Evolutionary conservation across 2,888 invertebrate species (phyloP).

Genomic region (Metellina segmentata): DNA sequence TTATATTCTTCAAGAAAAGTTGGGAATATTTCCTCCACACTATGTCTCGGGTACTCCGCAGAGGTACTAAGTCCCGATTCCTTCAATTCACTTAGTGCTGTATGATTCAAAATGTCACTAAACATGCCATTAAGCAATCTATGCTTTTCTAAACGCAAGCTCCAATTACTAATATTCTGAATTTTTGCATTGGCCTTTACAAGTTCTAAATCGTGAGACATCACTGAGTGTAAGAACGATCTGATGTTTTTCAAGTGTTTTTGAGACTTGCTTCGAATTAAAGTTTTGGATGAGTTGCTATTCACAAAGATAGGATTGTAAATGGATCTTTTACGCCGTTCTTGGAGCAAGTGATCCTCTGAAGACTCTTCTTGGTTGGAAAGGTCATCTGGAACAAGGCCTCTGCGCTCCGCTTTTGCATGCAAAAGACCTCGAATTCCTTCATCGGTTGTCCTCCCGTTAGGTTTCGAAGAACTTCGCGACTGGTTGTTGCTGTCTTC

Average conservation of each 20-base stretch:
- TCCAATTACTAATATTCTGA: neutral
- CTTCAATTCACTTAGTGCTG: neutral
- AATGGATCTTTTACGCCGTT: slow-evolving; percentile 20
- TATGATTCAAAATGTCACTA: neutral
- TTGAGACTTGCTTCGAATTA: neutral
- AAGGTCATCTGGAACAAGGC: neutral
- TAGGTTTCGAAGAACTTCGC: neutral
- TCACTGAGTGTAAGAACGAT: neutral
- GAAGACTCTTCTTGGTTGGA: slow-evolving; percentile 10
- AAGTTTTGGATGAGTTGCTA: neutral
- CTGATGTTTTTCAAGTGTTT: neutral
- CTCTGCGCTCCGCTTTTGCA: slow-evolving; percentile 14
- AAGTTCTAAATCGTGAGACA: neutral
- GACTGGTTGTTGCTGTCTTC: slow-evolving; percentile 79
- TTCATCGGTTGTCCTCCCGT: neutral
- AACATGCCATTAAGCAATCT: neutral
- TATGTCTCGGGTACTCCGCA: too few species aligned
- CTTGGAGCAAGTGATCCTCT: neutral
- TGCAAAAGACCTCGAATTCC: slow-evolving; percentile 42
- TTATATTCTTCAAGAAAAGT: too few species aligned
- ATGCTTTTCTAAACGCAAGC: neutral
- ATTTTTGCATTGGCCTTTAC: neutral
- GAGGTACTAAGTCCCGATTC: too few species aligned
- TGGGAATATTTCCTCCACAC: too few species aligned
- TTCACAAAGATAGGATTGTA: neutral